phyloP scores from a whole-genome alignment of 2,888 invertebrate genomes.

The Iselma pallidipennis region DNA sequence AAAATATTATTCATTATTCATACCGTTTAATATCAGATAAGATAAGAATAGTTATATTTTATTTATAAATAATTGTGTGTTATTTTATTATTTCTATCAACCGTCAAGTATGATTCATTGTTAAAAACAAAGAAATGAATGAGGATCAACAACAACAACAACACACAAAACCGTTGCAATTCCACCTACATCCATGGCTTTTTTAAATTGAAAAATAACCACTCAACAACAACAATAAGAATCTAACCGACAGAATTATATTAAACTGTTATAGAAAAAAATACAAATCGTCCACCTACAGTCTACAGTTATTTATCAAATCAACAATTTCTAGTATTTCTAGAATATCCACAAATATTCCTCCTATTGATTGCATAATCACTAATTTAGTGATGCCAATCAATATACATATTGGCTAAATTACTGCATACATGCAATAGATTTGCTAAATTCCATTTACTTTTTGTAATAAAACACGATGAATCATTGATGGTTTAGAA shows the following conservation, averaged over 20 bases:
- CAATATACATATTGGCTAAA: no score
- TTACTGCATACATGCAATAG: no score
- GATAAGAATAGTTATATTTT: no score
- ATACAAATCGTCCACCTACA: conserved; percentile 24
- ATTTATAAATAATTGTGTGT: not conserved
- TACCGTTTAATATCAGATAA: no score
- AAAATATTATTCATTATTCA: not conserved
- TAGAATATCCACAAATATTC: no score
- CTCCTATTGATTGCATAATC: no score
- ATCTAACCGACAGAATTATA: not conserved
- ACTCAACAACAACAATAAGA: not conserved
- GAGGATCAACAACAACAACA: conserved; percentile 20
- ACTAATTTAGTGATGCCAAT: no score
- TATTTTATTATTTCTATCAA: conserved; percentile 6
- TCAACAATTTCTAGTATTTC: conserved; percentile 19
- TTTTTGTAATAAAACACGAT: not conserved
- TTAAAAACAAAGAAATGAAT: conserved; percentile 28
- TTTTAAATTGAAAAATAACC: not conserved
- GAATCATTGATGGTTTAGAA: no score
- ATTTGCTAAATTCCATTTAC: not conserved
- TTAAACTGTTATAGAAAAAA: not conserved
- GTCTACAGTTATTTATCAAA: conserved; percentile 17
- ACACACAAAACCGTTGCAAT: conserved; percentile 20
- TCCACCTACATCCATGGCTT: not conserved
- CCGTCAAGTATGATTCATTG: conserved; percentile 16